phyloP scores from a whole-genome alignment of 2,113 vertebrate species.

The Nannospalax galili region DNA sequence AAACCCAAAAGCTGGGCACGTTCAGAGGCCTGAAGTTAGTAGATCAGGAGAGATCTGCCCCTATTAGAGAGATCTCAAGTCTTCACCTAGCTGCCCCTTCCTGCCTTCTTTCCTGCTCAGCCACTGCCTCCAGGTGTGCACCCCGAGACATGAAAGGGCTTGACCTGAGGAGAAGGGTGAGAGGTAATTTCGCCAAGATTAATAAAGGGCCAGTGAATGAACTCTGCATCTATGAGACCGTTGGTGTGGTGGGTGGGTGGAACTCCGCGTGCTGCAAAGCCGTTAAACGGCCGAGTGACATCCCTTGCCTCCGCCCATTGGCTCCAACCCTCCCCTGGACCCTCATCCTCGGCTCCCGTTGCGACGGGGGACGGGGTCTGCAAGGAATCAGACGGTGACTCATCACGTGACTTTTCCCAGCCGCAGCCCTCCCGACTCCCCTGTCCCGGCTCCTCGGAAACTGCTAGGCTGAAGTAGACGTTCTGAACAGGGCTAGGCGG shows the following conservation, averaged over 20 bases:
- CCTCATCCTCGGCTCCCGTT: rapidly evolving
- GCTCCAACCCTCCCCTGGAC: not conserved
- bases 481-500: not conserved
- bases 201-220: slow-evolving; percentile 67
- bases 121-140: not conserved
- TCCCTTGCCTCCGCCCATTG: not conserved
- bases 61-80: not conserved
- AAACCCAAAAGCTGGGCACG: not conserved
- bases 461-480: slow-evolving; percentile 66
- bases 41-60: not conserved
- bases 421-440: slow-evolving; percentile 16
- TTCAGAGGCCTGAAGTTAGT: not conserved
- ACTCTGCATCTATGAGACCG: not conserved
- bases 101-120: too few species aligned
- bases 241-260: not conserved
- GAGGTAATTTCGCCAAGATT: slow-evolving; percentile 1
- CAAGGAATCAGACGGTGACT: rapidly evolving
- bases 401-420: slow-evolving; percentile 54
- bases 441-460: too few species aligned
- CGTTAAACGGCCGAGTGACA: too few species aligned
- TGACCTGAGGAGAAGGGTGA: not conserved
- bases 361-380: not conserved
- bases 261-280: rapidly evolving
- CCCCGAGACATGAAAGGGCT: not conserved
- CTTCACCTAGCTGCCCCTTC: not conserved